Evolutionary conservation across 2,888 invertebrate species (phyloP).

Genomic region (Dioctria rufipes): DNA sequence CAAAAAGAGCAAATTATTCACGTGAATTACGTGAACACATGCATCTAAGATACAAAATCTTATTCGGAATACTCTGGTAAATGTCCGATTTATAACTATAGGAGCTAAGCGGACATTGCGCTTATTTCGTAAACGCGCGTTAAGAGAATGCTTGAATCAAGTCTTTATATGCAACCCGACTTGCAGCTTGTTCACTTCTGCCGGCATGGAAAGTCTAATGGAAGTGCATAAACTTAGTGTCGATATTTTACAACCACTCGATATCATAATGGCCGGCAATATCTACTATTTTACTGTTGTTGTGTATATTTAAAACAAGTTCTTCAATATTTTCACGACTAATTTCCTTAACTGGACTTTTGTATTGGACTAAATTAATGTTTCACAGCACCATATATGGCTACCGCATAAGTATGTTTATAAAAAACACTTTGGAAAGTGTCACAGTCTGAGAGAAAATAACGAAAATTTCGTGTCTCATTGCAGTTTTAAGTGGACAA

Average conservation of each 20-base stretch:
- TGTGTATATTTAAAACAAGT: neutral
- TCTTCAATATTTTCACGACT: slow-evolving; percentile 37
- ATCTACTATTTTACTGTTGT: neutral
- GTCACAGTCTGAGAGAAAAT: neutral
- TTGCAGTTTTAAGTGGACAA: neutral
- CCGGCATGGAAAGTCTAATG: neutral
- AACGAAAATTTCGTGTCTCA: neutral
- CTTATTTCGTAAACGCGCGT: slow-evolving; percentile 16
- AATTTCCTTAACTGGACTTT: slow-evolving; percentile 31
- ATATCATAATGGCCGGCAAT: slow-evolving; percentile 17
- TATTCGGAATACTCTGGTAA: neutral
- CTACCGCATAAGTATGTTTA: slow-evolving; percentile 1
- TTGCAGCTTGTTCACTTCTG: neutral
- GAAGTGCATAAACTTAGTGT: neutral
- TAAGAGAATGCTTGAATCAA: slow-evolving; percentile 3
- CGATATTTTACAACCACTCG: slow-evolving; percentile 1
- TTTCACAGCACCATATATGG: slow-evolving; percentile 1
- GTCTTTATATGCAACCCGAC: neutral
- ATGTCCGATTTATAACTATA: slow-evolving; percentile 10
- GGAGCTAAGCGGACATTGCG: neutral
- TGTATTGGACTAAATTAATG: slow-evolving; percentile 2
- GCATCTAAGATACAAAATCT: neutral
- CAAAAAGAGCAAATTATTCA: slow-evolving; percentile 36
- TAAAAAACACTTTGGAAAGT: neutral
- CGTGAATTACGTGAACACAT: slow-evolving; percentile 32